Base-by-base conservation (phyloP, 2,797 vertebrate genomes). In the Scolopax rusticola region DNA sequence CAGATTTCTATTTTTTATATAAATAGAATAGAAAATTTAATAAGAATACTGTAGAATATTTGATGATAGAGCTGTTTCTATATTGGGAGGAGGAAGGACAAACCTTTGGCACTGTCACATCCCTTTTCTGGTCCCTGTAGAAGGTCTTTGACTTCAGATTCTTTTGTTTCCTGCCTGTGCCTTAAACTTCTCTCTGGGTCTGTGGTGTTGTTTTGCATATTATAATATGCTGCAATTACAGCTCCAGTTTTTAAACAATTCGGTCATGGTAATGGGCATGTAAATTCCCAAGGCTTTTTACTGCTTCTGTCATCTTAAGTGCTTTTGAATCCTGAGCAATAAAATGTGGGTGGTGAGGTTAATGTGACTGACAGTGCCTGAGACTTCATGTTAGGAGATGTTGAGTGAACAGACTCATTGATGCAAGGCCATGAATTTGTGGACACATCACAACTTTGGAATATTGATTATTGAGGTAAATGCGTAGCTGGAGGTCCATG, bases 381-480 rank as follows among this genome's bases (percentile, higher is more conserved):
- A 79, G 60, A 8, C 24, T 28, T 79, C 5, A 3, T 17, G 17
- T 69, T 16, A 54, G 53, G 11, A 92, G 74, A 47, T 41, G 10
- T 1, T 5, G 32, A 87, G 47, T 57, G 68, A 77, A 50, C 33
- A 54, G 38, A 76, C 67, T 60, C 40, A 40, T 85, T 78, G 71
- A 56, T 71, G 71, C 15, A 18, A 68, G 91, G 73, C 67, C 1
- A 2, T 47, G 71, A 48, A 70, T 78, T 86, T 81, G 48, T 85
- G 74, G 82, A 25, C 64, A n/a, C 11, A 2, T 19, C 1, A 1
- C 61, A 53, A 40, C 65, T 93, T 70, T 59, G 59, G 45, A 57
- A 33, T 86, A 74, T 86, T 85, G 89, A 90, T 90, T 75, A 13
- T 64, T n/a, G 84, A 86, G 91, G 77, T 88, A 89, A 95, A 91